Percentiles rank a stretch among this genome's conserved stretches.
These are phyloP conservation scores for Styela clava DNA, from an alignment of 23 tunicate genomes.

Conservation along the genomic window DNA sequence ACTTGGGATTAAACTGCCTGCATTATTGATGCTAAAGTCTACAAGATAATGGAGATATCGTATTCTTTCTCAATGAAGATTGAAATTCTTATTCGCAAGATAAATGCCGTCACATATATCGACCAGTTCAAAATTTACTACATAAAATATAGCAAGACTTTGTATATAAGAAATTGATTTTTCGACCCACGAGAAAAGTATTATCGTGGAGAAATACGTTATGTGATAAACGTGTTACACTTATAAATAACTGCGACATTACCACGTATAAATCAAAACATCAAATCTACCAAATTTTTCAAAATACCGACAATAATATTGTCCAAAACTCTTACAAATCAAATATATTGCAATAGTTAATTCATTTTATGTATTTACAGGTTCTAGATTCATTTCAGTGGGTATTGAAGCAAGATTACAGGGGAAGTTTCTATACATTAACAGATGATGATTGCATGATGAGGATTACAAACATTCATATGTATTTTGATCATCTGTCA, in stretches of 20 bases:
- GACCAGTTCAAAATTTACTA: neutral
- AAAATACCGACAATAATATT: too few species aligned
- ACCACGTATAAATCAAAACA: too few species aligned
- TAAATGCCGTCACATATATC: neutral
- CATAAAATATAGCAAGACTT: neutral
- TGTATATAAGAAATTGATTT: neutral
- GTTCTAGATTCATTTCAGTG: conserved; percentile 64
- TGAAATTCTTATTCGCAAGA: neutral
- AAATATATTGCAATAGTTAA: too few species aligned
- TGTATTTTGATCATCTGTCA: conserved; percentile 23
- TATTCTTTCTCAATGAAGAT: neutral
- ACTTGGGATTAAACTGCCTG: neutral
- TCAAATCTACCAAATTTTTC: too few species aligned
- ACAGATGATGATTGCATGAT: conserved; percentile 94
- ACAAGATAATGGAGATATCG: neutral
- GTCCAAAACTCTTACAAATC: too few species aligned
- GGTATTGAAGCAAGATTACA: conserved; percentile 37
- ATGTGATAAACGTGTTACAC: too few species aligned
- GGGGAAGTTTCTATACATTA: conserved; percentile 38
- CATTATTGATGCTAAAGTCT: neutral
- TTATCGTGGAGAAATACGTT: too few species aligned
- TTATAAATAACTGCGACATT: too few species aligned
- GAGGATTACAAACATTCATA: conserved; percentile 37
- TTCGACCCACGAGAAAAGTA: neutral
- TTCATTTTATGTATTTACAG: too few species aligned